Conservation (phyloP, 1,140 invertebrate genomes). For the Drosophila bocqueti region DNA sequence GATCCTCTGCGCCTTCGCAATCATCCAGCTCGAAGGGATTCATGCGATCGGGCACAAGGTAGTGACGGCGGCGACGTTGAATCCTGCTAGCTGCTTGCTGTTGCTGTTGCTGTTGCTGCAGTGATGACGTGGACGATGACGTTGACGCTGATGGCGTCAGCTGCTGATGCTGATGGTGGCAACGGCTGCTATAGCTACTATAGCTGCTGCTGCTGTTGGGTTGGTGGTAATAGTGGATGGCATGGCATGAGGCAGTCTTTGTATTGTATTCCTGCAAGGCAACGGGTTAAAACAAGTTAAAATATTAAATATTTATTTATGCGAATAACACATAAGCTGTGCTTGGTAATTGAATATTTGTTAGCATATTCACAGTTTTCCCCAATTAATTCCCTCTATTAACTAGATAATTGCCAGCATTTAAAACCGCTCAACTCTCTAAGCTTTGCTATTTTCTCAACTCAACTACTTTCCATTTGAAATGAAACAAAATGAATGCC, state of each 20-base stretch:
- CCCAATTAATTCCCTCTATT: not conserved
- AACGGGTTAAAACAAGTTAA: too few relatives aligned
- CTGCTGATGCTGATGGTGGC: slow-evolving; percentile 43
- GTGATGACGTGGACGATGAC: slow-evolving; percentile 44
- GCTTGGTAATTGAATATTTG: not conserved
- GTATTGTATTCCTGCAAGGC: slow-evolving; percentile 77
- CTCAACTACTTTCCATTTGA: not conserved
- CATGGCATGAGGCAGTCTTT: slow-evolving; percentile 84
- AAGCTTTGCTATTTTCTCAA: not conserved
- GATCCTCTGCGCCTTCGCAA: slow-evolving; percentile 1
- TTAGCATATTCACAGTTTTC: not conserved
- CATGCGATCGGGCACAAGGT: slow-evolving; percentile 12
- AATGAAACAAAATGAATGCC: not conserved
- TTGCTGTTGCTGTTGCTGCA: slow-evolving; percentile 16
- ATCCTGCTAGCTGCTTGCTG: not conserved
- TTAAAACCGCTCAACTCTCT: too few relatives aligned
- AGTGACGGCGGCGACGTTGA: slow-evolving; percentile 2
- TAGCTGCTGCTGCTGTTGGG: slow-evolving; percentile 47
- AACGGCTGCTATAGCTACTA: slow-evolving; percentile 30
- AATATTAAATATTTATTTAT: not conserved
- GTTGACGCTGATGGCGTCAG: slow-evolving; percentile 35
- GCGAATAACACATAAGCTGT: not conserved
- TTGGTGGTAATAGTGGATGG: slow-evolving; percentile 80
- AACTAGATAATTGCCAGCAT: not conserved
- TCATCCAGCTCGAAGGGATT: slow-evolving; percentile 31